Percentiles rank a stretch among this genome's conserved stretches.
These are phyloP conservation scores for Tauraco erythrolophus DNA, from an alignment of 2,113 vertebrate species.

Conservation along the genomic window DNA sequence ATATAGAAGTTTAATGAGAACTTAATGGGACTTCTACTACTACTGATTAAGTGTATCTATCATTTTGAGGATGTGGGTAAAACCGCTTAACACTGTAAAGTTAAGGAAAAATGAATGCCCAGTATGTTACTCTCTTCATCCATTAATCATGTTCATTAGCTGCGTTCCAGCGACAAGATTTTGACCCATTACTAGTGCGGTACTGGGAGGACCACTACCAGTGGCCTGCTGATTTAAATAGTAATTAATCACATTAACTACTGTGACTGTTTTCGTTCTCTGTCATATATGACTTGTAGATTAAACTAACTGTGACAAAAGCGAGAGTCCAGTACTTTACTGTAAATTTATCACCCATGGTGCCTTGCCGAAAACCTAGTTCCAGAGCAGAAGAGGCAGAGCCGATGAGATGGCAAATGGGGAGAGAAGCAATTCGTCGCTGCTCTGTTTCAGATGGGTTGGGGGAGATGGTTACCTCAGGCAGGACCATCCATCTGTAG, in stretches of 20 bases:
- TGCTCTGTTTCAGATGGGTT: neutral
- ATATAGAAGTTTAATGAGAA: conserved; percentile 77
- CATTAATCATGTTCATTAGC: conserved; percentile 69
- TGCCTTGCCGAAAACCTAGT: neutral
- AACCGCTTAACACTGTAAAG: conserved; percentile 31
- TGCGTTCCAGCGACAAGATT: conserved; percentile 46
- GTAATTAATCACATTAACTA: conserved; percentile 62
- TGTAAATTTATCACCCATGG: neutral
- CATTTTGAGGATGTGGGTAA: conserved; percentile 62
- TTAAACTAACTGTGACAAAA: conserved; percentile 33
- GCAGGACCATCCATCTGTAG: neutral
- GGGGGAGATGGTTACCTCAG: neutral
- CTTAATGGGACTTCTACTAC: conserved; percentile 74
- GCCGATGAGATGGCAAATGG: neutral
- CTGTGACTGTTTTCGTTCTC: conserved; percentile 40
- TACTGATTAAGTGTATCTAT: conserved; percentile 78
- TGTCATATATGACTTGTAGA: conserved; percentile 18
- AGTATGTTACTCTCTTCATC: conserved; percentile 32
- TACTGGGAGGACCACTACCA: conserved; percentile 13
- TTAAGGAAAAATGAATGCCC: conserved; percentile 55
- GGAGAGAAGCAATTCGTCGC: fast-evolving
- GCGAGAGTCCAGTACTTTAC: neutral
- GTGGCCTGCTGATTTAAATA: conserved; percentile 43
- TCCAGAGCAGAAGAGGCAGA: neutral
- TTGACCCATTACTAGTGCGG: conserved; percentile 43